Conservation (phyloP, 2,888 invertebrate genomes). For the Sinodicranocentrus sp. region DNA sequence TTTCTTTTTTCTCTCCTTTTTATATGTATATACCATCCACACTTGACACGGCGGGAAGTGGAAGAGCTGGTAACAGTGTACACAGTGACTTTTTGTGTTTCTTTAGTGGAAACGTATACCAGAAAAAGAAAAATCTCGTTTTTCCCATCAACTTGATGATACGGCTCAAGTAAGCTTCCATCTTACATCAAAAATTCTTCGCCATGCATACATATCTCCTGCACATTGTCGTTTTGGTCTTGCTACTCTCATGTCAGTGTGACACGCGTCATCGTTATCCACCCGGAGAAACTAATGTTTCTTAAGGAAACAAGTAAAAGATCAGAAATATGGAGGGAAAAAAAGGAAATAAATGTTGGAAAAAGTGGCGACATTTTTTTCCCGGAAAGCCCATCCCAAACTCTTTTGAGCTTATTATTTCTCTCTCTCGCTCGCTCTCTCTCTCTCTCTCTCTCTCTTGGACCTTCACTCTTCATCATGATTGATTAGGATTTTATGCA, state of each 20-base stretch:
- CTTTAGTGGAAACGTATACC: conserved; percentile 21
- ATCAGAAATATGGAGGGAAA: background rate
- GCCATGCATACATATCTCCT: conserved; percentile 2
- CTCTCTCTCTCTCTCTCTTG: background rate
- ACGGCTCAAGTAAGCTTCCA: conserved; percentile 1
- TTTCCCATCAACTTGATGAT: conserved; percentile 22
- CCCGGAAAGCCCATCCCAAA: background rate
- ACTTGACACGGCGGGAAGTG: background rate
- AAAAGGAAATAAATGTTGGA: background rate
- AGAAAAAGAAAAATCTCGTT: conserved; percentile 37
- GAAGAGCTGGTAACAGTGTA: background rate
- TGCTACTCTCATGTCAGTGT: conserved; percentile 27
- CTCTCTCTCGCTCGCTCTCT: background rate
- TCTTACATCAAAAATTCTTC: conserved; percentile 32
- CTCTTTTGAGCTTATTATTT: no score
- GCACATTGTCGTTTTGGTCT: background rate
- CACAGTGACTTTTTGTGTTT: conserved; percentile 42
- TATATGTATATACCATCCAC: background rate
- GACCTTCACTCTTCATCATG: conserved; percentile 9
- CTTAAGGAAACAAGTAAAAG: background rate
- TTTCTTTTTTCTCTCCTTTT: background rate
- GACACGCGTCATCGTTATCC: conserved; percentile 61
- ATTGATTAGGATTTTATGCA: conserved; percentile 50
- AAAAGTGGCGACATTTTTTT: conserved; percentile 6
- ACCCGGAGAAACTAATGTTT: background rate